phyloP scores from a whole-genome alignment of 2,888 invertebrate species.

The Chironomus riparius region DNA sequence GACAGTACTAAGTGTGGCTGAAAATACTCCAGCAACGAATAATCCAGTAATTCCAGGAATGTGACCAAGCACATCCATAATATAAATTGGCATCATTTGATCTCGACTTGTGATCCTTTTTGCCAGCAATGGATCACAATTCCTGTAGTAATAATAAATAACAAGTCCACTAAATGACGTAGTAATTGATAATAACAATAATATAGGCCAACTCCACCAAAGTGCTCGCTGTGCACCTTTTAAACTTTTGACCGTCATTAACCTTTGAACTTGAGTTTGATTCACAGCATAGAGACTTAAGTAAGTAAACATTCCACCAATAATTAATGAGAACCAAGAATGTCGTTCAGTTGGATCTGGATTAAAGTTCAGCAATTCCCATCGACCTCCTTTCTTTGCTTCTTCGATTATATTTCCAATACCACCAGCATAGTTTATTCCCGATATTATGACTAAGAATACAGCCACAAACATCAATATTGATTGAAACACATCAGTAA shows the following conservation, averaged over 20 bases:
- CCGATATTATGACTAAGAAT: constrained; percentile 67
- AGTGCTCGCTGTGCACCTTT: constrained; percentile 61
- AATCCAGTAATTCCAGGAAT: constrained; percentile 77
- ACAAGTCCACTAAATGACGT: constrained; percentile 72
- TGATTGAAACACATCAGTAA: constrained; percentile 80
- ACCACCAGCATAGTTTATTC: constrained; percentile 51
- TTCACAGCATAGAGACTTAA: constrained; percentile 78
- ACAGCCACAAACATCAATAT: constrained; percentile 77
- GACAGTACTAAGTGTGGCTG: constrained; percentile 83
- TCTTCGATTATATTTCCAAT: constrained; percentile 36
- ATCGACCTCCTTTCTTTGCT: constrained; percentile 58
- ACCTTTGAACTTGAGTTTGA: constrained; percentile 72
- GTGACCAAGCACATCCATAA: constrained; percentile 54
- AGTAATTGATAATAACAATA: constrained; percentile 59
- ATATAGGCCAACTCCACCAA: constrained; percentile 74
- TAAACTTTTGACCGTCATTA: constrained; percentile 61
- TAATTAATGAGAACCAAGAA: constrained; percentile 69
- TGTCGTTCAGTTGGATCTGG: constrained; percentile 73
- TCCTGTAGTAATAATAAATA: constrained; percentile 71
- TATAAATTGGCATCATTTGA: constrained; percentile 73
- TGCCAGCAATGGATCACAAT: constrained; percentile 68
- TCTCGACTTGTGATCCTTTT: constrained; percentile 56
- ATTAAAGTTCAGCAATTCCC: constrained; percentile 63
- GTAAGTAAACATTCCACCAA: constrained; percentile 76
- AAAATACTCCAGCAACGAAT: constrained; percentile 85